Conservation (phyloP, 2,888 invertebrate genomes). For the Synergus umbraculus region DNA sequence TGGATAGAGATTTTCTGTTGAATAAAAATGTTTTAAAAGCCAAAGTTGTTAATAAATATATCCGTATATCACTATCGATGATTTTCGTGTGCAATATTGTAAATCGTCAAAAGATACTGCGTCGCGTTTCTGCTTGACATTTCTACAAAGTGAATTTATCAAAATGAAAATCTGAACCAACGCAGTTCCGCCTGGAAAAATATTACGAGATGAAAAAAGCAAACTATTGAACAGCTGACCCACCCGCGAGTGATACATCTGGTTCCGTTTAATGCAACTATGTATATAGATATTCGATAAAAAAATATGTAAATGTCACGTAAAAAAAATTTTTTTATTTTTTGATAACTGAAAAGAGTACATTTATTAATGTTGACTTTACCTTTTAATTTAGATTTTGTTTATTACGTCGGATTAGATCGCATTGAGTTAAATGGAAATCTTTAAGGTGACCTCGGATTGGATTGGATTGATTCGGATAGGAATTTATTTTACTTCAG, state of each 20-base stretch:
- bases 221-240: constrained; percentile 1
- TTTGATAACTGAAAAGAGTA: neutral
- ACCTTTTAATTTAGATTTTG: neutral
- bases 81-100: neutral
- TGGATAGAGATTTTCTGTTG: too few species aligned
- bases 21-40: too few species aligned
- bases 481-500: too few species aligned
- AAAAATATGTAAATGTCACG: neutral
- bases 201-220: constrained; percentile 58
- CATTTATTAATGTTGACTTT: neutral
- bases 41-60: neutral
- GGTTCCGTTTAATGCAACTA: constrained; percentile 13
- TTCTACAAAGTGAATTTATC: constrained; percentile 62
- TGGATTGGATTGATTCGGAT: too few species aligned
- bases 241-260: constrained; percentile 10
- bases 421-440: too few species aligned
- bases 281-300: constrained; percentile 16
- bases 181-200: constrained; percentile 55
- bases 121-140: constrained; percentile 18
- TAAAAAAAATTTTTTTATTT: neutral
- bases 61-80: constrained; percentile 15
- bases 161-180: constrained; percentile 58
- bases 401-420: too few species aligned
- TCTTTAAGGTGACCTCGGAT: too few species aligned
- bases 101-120: constrained; percentile 10